Percentiles rank a stretch among this genome's conserved stretches.
Conservation (phyloP, 2,888 invertebrate species). For the Diaphora mendica region DNA sequence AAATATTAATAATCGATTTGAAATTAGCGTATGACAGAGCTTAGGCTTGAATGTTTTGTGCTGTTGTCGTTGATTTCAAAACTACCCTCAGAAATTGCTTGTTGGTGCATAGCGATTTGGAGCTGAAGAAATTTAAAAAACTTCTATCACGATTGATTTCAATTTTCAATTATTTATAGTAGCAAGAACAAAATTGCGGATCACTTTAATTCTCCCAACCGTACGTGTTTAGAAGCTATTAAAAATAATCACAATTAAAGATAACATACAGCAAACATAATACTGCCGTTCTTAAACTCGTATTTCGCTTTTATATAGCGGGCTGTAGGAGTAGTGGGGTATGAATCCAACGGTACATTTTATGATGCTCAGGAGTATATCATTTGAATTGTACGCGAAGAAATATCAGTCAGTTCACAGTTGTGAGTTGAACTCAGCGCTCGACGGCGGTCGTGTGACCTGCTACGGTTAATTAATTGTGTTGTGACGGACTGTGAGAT, state of each 20-base stretch:
- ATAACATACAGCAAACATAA: conserved; percentile 47
- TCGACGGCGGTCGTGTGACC: conserved; percentile 59
- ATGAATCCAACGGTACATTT: conserved; percentile 57
- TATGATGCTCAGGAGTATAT: conserved; percentile 67
- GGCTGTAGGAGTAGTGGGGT: conserved; percentile 42
- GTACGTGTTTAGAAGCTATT: conserved; percentile 58
- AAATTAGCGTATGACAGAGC: no score
- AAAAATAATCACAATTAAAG: conserved; percentile 58
- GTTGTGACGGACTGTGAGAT: conserved; percentile 76
- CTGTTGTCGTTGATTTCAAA: background rate
- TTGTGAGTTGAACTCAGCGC: conserved; percentile 63
- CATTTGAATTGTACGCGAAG: conserved; percentile 62
- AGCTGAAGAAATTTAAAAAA: background rate
- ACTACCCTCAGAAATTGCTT: background rate
- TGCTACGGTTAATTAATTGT: conserved; percentile 57
- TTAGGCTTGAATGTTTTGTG: no score
- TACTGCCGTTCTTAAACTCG: conserved; percentile 32
- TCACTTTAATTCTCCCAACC: conserved; percentile 53
- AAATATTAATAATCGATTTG: no score
- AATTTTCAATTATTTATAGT: conserved; percentile 3
- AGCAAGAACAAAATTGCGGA: conserved; percentile 37
- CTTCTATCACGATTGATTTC: background rate
- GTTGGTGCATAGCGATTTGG: background rate
- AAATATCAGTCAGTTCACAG: conserved; percentile 56
- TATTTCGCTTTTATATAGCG: conserved; percentile 39